These are phyloP conservation scores for Leptopilina drosophilae DNA, from an alignment of 2,888 invertebrate species.

Conservation along the genomic window DNA sequence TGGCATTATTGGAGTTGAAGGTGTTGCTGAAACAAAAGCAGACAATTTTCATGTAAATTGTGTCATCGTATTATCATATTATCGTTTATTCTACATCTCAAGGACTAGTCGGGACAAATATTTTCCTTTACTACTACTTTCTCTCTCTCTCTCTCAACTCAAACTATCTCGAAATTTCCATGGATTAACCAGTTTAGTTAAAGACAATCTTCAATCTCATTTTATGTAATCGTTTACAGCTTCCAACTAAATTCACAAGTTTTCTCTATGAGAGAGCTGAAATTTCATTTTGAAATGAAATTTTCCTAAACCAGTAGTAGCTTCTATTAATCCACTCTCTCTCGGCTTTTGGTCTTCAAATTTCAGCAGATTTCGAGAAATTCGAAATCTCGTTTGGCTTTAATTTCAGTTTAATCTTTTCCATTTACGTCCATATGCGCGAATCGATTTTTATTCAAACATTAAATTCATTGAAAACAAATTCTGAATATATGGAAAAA, in stretches of 20 bases:
- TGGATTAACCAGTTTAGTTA: constrained; percentile 26
- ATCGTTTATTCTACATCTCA: constrained; percentile 11
- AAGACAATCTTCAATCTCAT: constrained; percentile 13
- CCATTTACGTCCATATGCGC: too few species aligned
- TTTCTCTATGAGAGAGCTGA: neutral
- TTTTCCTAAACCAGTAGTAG: neutral
- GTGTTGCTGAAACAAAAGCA: constrained; percentile 75
- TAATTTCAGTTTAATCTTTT: neutral
- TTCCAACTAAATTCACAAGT: neutral
- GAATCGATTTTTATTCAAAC: too few species aligned
- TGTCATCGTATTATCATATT: constrained; percentile 12
- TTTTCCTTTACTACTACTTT: neutral
- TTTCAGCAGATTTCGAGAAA: neutral
- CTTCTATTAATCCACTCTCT: neutral
- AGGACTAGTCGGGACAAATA: neutral
- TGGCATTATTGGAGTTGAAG: constrained; percentile 82
- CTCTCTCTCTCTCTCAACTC: neutral
- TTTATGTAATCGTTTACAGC: constrained; percentile 11
- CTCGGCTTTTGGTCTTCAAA: constrained; percentile 1
- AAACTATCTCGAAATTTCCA: neutral
- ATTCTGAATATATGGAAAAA: too few species aligned
- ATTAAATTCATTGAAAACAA: too few species aligned
- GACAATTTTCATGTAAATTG: constrained; percentile 41
- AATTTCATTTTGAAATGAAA: constrained; percentile 22
- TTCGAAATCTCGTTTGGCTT: neutral